These are phyloP conservation scores for Protonemura montana DNA, from an alignment of 2,888 invertebrate species.

Conservation along the genomic window DNA sequence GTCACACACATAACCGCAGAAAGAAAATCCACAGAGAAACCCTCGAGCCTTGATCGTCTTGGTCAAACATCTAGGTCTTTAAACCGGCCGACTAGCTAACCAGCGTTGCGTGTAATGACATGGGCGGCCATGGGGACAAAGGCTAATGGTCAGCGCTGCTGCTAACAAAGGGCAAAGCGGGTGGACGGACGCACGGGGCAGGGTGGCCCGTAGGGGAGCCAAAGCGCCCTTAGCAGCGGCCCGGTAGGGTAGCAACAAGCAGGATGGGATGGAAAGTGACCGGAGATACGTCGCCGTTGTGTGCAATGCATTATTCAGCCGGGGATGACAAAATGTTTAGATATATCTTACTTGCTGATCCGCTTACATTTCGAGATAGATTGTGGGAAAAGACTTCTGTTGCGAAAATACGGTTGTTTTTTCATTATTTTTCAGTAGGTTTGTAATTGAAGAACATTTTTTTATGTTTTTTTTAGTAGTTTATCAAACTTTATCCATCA, in stretches of 20 bases:
- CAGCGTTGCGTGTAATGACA: slow-evolving; percentile 7
- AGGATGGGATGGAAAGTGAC: neutral
- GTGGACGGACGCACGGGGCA: neutral
- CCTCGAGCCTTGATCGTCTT: neutral
- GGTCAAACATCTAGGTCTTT: neutral
- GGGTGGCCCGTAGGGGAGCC: neutral
- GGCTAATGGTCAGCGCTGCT: neutral
- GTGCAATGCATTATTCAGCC: neutral
- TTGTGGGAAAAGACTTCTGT: too few relatives aligned
- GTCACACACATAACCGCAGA: neutral
- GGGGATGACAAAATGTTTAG: neutral
- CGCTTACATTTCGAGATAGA: neutral
- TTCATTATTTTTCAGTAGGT: neutral
- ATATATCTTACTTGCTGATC: neutral
- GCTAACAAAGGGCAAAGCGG: neutral
- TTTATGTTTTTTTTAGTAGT: too few relatives aligned
- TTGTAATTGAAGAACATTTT: neutral
- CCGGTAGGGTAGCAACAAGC: neutral
- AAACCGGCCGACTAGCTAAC: neutral
- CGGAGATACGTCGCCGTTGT: neutral
- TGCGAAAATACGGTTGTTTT: neutral
- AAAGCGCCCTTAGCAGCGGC: neutral
- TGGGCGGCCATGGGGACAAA: neutral
- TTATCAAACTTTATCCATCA: too few relatives aligned
- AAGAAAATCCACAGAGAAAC: neutral